Evolutionary conservation across 64 coral and sea anemone genomes (phyloP).

Genomic region (Montipora capricornis): DNA sequence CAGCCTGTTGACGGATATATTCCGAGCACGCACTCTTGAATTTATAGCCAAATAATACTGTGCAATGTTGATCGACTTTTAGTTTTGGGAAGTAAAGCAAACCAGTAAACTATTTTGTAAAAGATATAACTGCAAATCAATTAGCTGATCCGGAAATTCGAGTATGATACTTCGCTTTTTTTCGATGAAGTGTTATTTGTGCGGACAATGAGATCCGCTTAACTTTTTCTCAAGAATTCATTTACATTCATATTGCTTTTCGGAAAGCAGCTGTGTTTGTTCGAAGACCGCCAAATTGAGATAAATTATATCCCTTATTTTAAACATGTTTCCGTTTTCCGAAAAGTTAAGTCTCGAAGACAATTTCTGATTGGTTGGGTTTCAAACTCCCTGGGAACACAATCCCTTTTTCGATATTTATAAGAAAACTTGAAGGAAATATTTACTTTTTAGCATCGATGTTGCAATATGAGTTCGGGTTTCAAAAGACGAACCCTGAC

Average conservation of each 20-base stretch:
- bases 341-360: not conserved
- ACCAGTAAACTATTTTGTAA: no score
- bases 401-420: not conserved
- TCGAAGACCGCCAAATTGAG: not conserved
- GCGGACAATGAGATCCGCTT: not conserved
- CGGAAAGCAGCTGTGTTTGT: conserved; percentile 2
- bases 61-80: no score
- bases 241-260: conserved; percentile 41
- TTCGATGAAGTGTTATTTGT: not conserved
- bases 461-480: not conserved
- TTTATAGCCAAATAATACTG: no score
- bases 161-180: not conserved
- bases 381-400: not conserved
- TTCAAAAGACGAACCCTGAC: not conserved
- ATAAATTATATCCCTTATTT: not conserved
- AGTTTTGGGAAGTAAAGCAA: no score
- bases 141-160: no score
- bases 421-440: not conserved
- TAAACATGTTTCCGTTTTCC: not conserved
- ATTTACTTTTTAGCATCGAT: not conserved
- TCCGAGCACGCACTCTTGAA: no score
- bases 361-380: not conserved
- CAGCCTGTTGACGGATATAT: not conserved
- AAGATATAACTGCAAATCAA: no score
- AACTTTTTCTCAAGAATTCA: not conserved